Evolutionary conservation across 2,797 vertebrate species (phyloP), one percentile per base, ranked within the genome.

Genomic region (Sebastes matsubarae): DNA sequence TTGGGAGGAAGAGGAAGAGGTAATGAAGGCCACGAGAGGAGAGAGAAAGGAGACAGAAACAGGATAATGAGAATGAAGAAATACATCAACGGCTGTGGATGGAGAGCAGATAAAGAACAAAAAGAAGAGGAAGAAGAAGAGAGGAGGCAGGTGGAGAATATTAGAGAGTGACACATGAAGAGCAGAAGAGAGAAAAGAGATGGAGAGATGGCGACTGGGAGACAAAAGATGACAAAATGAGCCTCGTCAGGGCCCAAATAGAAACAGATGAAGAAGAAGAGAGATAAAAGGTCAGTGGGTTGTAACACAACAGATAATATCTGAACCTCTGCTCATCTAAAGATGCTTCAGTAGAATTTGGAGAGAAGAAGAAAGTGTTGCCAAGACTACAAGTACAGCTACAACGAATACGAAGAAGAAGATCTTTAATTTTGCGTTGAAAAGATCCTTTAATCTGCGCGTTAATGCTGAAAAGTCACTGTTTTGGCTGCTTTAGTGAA

Each of bases 191-290:
- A 12, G 2, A 18, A 57, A 68, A 63, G 32, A 36, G 25, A 66
- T 46, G 63, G n/a, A 82, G 29, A 29, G 63, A 32, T 77, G 64
- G 2, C 58, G 30, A 72, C 55, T 32, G 65, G 10, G 24, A 77
- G 9, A 50, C 24, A 58, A 34, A 13, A 57, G 38, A 22, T 27
- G 22, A 60, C 22, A 3, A 64, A 6, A 32, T 25, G 29, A 54
- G 52, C 59, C 25, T 55, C 34, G 60, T 59, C 75, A 38, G 46
- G 9, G 54, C 25, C 52, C 65, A 29, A 80, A 71, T 11, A 63
- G 59, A 68, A 75, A 72, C 74, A 81, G 71, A 72, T 66, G 79
- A 81, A 6, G 55, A 32, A 25, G 22, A 32, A 24, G 29, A 46
- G 5, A 50, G 25, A 72, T 6, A 73, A 69, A 34, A 58, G 32